These are phyloP conservation scores for Lerista edwardsae DNA, from an alignment of 2,797 vertebrate species.

Conservation along the genomic window DNA sequence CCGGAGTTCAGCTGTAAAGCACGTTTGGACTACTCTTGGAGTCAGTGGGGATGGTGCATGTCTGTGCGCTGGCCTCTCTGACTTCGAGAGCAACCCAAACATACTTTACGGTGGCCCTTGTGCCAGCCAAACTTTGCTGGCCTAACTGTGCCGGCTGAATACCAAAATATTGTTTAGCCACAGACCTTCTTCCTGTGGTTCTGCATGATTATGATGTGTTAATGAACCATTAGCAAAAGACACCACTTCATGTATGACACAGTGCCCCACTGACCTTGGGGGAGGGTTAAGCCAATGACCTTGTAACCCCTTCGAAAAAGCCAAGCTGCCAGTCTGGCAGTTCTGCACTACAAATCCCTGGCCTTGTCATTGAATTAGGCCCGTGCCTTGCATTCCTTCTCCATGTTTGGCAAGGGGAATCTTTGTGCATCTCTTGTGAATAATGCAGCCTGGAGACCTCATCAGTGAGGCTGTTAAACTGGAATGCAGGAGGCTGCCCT, in stretches of 20 bases:
- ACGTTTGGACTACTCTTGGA: too few relatives aligned
- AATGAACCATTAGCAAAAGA: conserved; percentile 1
- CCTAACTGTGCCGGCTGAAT: too few relatives aligned
- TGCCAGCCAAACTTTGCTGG: too few relatives aligned
- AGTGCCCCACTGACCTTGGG: background rate
- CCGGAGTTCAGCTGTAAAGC: too few relatives aligned
- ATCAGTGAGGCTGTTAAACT: background rate
- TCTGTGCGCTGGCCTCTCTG: too few relatives aligned
- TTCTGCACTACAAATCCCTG: background rate
- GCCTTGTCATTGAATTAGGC: conserved; percentile 30
- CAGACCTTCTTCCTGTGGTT: background rate
- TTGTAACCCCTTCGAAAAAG: background rate
- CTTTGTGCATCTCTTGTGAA: conserved; percentile 18
- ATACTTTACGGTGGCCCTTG: too few relatives aligned
- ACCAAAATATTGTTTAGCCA: background rate
- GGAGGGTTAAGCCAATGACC: background rate
- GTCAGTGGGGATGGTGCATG: too few relatives aligned
- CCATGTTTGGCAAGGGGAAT: conserved; percentile 42
- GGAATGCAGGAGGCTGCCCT: background rate
- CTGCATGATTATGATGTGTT: background rate
- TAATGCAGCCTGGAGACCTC: background rate
- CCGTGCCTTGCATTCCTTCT: conserved; percentile 45
- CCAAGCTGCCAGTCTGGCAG: background rate
- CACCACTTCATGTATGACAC: background rate
- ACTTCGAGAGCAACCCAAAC: too few relatives aligned